Percentiles rank a stretch among this genome's conserved stretches.
These are phyloP conservation scores for Stegana nigrithorax DNA, from an alignment of 2,888 invertebrate species.

Conservation along the genomic window DNA sequence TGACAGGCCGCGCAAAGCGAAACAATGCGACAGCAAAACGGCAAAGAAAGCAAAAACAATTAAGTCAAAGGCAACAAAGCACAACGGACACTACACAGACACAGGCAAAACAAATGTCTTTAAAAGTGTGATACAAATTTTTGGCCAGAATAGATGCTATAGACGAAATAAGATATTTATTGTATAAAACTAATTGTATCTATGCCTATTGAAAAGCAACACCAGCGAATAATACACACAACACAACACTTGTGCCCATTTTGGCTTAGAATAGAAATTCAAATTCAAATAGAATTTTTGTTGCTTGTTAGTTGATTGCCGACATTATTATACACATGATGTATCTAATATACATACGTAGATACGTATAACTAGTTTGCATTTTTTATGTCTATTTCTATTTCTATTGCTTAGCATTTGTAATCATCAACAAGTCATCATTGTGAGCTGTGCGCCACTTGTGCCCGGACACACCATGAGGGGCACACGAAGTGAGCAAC, in stretches of 20 bases:
- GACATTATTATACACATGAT: constrained; percentile 41
- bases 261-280: constrained; percentile 18
- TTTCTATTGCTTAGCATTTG: not conserved
- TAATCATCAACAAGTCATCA: not conserved
- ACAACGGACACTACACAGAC: too few species aligned
- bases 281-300: constrained; percentile 30
- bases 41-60: too few species aligned
- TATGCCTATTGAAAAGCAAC: not conserved
- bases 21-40: too few species aligned
- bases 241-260: constrained; percentile 11
- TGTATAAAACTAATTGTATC: not conserved
- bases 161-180: too few species aligned
- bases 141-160: too few species aligned
- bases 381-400: not conserved
- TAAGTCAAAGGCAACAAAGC: too few species aligned
- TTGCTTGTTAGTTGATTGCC: constrained; percentile 16
- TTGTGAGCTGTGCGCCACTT: not conserved
- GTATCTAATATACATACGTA: constrained; percentile 25
- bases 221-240: not conserved
- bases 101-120: too few species aligned
- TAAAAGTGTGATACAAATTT: too few species aligned
- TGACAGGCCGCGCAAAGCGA: too few species aligned
- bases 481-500: too few species aligned
- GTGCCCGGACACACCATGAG: not conserved
- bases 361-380: constrained; percentile 18